phyloP scores from a whole-genome alignment of 1,140 invertebrate species.

The Phthorimaea operculella region DNA sequence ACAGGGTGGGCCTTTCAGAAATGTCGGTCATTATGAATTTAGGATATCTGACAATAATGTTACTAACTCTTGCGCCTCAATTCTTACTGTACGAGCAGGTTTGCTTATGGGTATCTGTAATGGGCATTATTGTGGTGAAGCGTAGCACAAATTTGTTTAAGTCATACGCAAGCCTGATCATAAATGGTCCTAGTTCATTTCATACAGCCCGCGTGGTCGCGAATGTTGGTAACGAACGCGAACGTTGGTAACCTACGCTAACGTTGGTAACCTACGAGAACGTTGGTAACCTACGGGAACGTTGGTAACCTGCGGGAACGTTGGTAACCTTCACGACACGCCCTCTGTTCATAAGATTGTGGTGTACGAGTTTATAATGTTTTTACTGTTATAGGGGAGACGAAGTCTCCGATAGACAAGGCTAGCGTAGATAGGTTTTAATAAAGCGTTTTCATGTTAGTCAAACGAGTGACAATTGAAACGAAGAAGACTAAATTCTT shows the following conservation, averaged over 20 bases:
- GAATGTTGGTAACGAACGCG: too few species aligned
- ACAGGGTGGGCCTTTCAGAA: conserved; percentile 56
- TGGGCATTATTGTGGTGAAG: conserved; percentile 1
- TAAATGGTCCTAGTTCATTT: too few species aligned
- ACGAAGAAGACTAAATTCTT: conserved; percentile 67
- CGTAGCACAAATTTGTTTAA: background rate
- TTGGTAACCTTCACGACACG: conserved; percentile 17
- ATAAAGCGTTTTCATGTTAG: conserved; percentile 57
- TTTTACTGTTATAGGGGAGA: conserved; percentile 59
- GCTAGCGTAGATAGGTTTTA: conserved; percentile 64
- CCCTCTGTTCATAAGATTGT: conserved; percentile 17
- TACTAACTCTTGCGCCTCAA: conserved; percentile 37
- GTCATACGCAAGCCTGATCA: background rate
- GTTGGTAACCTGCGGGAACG: conserved; percentile 18
- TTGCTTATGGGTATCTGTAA: background rate
- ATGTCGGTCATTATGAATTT: conserved; percentile 51
- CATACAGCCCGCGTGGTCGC: too few species aligned
- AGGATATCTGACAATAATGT: conserved; percentile 63
- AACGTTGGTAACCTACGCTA: too few species aligned
- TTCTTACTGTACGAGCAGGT: conserved; percentile 15
- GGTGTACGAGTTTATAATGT: conserved; percentile 53
- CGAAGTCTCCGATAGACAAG: conserved; percentile 60
- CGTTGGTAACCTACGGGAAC: conserved; percentile 17
- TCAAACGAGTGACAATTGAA: conserved; percentile 61
- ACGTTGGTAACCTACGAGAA: conserved; percentile 18